Evolutionary conservation across 2,888 invertebrate species (phyloP), one percentile per base, ranked within the genome.

Genomic region (Pristionchus fissidentatus): DNA sequence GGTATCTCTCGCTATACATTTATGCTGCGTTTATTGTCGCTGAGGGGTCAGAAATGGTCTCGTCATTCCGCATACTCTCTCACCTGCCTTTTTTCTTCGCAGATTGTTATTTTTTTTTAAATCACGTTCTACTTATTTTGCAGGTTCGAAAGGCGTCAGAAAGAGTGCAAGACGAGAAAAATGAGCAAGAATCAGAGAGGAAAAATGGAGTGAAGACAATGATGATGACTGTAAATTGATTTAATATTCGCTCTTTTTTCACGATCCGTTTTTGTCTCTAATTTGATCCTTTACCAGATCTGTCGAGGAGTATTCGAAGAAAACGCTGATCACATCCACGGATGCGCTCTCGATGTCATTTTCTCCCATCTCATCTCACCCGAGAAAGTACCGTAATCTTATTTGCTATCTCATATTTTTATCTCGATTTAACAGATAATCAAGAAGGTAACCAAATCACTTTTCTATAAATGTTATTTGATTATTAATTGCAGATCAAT

Each of bases 291-390:
- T n/a, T n/a, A n/a, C n/a, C 19, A 73, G 73, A 73, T 73, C 8
- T 73, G 73, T 46, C 73, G 73, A 15, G 73, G 73, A 43, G 73
- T 73, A 29, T 43, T 73, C 43, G 73, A 73, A 29, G 46, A 73
- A 8, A 46, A 46, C 29, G 43, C 46, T 13, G 87, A 86, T 66
- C 70, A 78, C 4, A 84, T 88, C 0, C 80, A 85, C 4, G 77
- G 84, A 46, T 43, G 75, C 15, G 83, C 86, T 57, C 85, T 88
- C 35, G 88, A 88, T 81, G 87, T 85, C 1, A 41, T 88, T 7
- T 87, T 88, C 60, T 85, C 84, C 81, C 85, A 86, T 49, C 75
- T 88, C 7, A 85, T 86, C 13, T 83, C 84, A 22, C 88, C 87
- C 0, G 87, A 88, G 29, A 86, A 85, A 84, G 87, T 87, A 73